Percentiles rank a stretch among this genome's conserved stretches.
Conservation (phyloP, 1,140 invertebrate genomes). For the Leptinotarsa defecta region DNA sequence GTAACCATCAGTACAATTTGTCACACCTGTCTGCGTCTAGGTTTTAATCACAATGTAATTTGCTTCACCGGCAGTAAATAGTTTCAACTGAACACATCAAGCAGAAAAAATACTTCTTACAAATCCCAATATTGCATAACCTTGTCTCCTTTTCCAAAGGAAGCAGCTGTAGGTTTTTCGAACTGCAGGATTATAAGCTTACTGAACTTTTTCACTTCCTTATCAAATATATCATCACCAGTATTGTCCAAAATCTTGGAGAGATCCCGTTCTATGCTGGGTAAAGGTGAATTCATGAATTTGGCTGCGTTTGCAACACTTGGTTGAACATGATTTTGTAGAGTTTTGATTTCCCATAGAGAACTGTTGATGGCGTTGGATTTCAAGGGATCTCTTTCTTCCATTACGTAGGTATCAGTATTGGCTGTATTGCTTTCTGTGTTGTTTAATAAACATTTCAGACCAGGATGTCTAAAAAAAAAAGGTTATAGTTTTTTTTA, state of each 20-base stretch:
- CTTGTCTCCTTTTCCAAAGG: slow-evolving; percentile 59
- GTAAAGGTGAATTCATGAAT: slow-evolving; percentile 69
- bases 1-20: no score
- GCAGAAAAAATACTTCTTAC: slow-evolving; percentile 10
- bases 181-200: slow-evolving; percentile 68
- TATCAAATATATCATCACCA: slow-evolving; percentile 64
- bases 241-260: slow-evolving; percentile 54
- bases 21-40: no score
- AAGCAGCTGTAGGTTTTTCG: slow-evolving; percentile 62
- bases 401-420: slow-evolving; percentile 81
- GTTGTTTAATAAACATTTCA: slow-evolving; percentile 77
- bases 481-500: no score
- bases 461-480: slow-evolving; percentile 70
- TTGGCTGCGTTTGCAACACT: slow-evolving; percentile 68
- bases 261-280: slow-evolving; percentile 71
- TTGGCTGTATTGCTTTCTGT: slow-evolving; percentile 60
- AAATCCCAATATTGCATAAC: slow-evolving; percentile 60
- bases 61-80: neutral
- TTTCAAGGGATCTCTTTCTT: slow-evolving; percentile 77
- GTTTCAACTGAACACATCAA: neutral
- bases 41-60: neutral
- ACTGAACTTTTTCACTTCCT: slow-evolving; percentile 65
- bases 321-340: slow-evolving; percentile 80
- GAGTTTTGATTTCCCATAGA: slow-evolving; percentile 85
- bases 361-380: slow-evolving; percentile 84